Base-by-base conservation (phyloP, 1,140 invertebrate species). In the Neodiprion pinetum region DNA sequence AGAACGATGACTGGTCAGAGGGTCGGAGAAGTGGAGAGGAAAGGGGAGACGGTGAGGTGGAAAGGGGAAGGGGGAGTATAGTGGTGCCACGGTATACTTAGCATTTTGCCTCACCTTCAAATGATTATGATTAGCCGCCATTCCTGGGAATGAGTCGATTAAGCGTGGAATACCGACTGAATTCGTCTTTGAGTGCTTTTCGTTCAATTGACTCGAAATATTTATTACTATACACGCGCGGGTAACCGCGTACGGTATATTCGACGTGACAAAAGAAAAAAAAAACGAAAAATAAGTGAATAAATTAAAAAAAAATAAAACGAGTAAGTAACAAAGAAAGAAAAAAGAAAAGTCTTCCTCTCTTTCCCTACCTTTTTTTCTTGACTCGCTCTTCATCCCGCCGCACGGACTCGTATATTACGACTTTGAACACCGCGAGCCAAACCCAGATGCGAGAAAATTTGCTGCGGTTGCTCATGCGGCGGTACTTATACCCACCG, bases 121-220 rank as follows among this genome's bases (percentile, higher is more conserved):
- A 61, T 61, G 53, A 61, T 61, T 61, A 61, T 61, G 53, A 61
- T 61, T 61, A 61, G 53, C 53, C 53, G 53, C 53, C 53, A 61
- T 61, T 17, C 53, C 53, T 61, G 53, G 53, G 53, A 61, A 61
- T 61, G 53, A 61, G 53, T 61, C 53, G 53, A 61, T 61, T 61
- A 61, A 61, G 53, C 53, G 53, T 61, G 7, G 53, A 61, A 61
- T 61, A 61, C 53, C 53, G 53, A 5, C 53, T 61, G n/a, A 61
- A 61, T 61, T 61, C 53, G n/a, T 61, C 69, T 75, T 79, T 75
- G 79, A 77, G 77, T 79, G 78, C 75, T 72, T 67, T 72, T 77
- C 69, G 70, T 71, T 72, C 61, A 28, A 67, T 61, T 74, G 61
- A 77, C 74, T 78, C 77, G 76, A 80, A 80, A 78, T 67, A 70